Evolutionary conservation across 2,797 vertebrate genomes (phyloP), one percentile per base, ranked within the genome.

Genomic region (Falco peregrinus): DNA sequence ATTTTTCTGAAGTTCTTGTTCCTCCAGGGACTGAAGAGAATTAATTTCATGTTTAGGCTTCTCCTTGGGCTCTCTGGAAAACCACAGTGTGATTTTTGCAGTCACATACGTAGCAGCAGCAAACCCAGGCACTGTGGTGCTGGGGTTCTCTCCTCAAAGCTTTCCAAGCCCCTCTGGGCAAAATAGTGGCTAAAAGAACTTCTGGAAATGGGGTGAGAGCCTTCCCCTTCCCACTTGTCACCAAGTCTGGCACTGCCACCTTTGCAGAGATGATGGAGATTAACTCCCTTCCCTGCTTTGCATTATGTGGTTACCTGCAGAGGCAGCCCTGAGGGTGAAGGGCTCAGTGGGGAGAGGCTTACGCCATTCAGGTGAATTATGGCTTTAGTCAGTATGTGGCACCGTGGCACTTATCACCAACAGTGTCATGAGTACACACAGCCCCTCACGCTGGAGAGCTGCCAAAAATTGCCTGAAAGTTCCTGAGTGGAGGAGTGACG

Each of bases 41-140:
- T 50, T 0, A 0, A 17, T 54, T 86, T 69, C 24, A 14, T 1
- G 1, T 70, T 70, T 29, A 47, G 39, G 26, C 5, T 82, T 69
- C 11, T 73, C 10, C 35, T 79, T 76, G 60, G 59, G 21, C 47
- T 89, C 2, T 2, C 26, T 41, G 65, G n/a, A 59, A 90, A 86
- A 16, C 7, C 0, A 3, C n/a, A 35, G 43, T 6, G 5, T n/a
- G 69, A 65, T 29, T 86, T 86, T 76, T 87, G 50, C 39, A 43
- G 10, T 39, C 16, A 2, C 0, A 1, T 10, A 13, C 0, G 0
- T 26, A 45, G 26, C 63, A 73, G 35, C 53, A 64, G 53, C 43
- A 39, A 21, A 43, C 13, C 19, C 16, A 9, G 10, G 47, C 18
- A 1, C 21, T 47, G 39, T 7, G 13, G 16, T 48, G 14, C 9